Evolutionary conservation across 2,888 invertebrate genomes (phyloP).

Genomic region (Brachypterus glaber): DNA sequence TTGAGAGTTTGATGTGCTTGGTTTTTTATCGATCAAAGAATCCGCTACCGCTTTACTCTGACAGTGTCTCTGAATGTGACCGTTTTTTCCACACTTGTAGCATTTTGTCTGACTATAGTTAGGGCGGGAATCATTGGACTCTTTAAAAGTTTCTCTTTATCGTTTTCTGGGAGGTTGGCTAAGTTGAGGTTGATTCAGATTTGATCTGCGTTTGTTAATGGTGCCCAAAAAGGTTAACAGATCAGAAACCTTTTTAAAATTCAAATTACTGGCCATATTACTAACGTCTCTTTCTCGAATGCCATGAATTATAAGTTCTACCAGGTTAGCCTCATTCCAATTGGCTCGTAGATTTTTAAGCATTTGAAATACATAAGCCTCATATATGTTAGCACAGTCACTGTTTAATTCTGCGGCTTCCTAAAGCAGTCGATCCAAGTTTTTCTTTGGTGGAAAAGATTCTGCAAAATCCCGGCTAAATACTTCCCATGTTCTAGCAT

Average conservation of each 20-base stretch:
- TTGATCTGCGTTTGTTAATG: constrained; percentile 1
- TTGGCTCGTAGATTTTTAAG: constrained; percentile 7
- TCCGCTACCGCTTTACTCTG: neutral
- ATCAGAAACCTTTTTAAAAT: neutral
- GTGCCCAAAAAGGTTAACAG: constrained; percentile 7
- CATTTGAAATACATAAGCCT: constrained; percentile 20
- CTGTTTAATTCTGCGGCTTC: constrained; percentile 20
- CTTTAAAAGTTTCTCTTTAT: neutral
- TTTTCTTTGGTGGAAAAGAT: constrained; percentile 20
- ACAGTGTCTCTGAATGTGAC: constrained; percentile 8
- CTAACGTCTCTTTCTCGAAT: constrained; percentile 9
- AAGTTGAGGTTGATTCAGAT: neutral
- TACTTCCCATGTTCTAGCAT: constrained; percentile 16
- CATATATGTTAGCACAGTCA: constrained; percentile 17
- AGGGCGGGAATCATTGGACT: neutral
- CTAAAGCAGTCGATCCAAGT: constrained; percentile 17
- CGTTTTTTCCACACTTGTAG: constrained; percentile 6
- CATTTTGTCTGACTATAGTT: neutral
- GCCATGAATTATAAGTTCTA: constrained; percentile 10
- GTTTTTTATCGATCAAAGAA: neutral
- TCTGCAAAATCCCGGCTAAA: constrained; percentile 22
- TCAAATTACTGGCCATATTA: neutral
- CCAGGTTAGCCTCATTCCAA: constrained; percentile 7
- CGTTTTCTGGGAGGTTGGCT: neutral
- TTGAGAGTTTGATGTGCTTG: neutral